A percentile compares a stretch with the other conserved stretches of the same genome.
Evolutionary conservation across 2,888 invertebrate genomes (phyloP).

Genomic region (Scaptomyza caliginosa): DNA sequence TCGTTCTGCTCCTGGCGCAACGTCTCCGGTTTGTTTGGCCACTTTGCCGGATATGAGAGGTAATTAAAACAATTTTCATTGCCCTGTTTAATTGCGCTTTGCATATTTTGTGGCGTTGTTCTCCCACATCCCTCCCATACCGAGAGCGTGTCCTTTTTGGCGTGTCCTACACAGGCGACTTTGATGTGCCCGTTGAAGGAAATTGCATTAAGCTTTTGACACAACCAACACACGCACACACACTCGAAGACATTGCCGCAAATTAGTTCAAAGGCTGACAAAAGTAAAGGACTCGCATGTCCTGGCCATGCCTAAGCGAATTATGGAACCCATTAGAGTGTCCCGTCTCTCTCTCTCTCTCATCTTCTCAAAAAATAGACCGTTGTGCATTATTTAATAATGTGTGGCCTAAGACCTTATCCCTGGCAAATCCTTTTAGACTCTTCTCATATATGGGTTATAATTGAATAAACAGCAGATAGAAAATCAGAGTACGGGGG

Average conservation of each 20-base stretch:
- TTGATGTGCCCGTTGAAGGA: slow-evolving; percentile 33
- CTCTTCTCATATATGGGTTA: slow-evolving; percentile 49
- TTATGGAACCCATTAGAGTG: slow-evolving; percentile 65
- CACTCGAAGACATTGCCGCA: slow-evolving; percentile 29
- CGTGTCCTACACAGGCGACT: slow-evolving; percentile 18
- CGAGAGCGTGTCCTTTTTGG: neutral
- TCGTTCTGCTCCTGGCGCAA: slow-evolving; percentile 12
- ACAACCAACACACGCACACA: slow-evolving; percentile 5
- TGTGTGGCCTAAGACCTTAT: slow-evolving; percentile 18
- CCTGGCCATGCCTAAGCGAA: slow-evolving; percentile 56
- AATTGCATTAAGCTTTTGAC: slow-evolving; percentile 58
- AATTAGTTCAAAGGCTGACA: slow-evolving; percentile 69
- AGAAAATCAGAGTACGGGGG: slow-evolving; percentile 4
- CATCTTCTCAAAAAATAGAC: slow-evolving; percentile 29
- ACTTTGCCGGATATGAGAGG: slow-evolving; percentile 68
- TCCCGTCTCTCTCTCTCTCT: slow-evolving; percentile 6
- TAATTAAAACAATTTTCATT: slow-evolving; percentile 72
- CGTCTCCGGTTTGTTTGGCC: slow-evolving; percentile 26
- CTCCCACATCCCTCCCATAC: neutral
- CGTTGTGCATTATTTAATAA: slow-evolving; percentile 66
- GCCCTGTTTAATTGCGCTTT: slow-evolving; percentile 69
- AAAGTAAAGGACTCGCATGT: slow-evolving; percentile 36
- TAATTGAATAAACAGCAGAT: slow-evolving; percentile 65
- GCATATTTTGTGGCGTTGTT: slow-evolving; percentile 66
- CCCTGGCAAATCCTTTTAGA: slow-evolving; percentile 68